Evolutionary conservation across 2,888 invertebrate species (phyloP), one percentile per base, ranked within the genome.

Genomic region (Leptogaster cylindrica): DNA sequence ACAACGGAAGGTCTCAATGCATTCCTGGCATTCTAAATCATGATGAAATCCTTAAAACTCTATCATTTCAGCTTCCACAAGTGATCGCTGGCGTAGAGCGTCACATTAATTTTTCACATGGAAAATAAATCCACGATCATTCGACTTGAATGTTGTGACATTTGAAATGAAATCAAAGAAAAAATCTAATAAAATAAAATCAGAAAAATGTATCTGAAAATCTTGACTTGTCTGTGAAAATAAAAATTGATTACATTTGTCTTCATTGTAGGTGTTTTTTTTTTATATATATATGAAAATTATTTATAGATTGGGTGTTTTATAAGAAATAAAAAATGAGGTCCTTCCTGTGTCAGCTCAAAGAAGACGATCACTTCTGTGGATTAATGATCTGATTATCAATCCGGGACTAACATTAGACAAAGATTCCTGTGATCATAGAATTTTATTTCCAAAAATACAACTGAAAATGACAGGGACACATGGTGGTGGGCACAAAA

Each of bases 391-490:
- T 61, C 61, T 61, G 61, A 39, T 61, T 61, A 61, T 61, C 61
- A 61, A 44, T 61, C 44, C 23, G 61, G 41, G 44, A 61, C 44
- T 44, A 12, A 27, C 44, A 18, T 61, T 44, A 61, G 44, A 44
- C 41, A 8, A 25, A 27, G 41, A 44, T 61, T 44, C 27, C 61
- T 23, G 28, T 44, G 28, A 28, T 16, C 16, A 61, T 44, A n/a
- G 61, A 61, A 61, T 61, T 61, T 18, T 44, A 61, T 61, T 61
- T 61, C 61, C 61, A 61, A 61, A 61, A 61, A 61, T 61, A 61
- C 61, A 31, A 41, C n/a, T 28, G 41, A 18, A 61, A 61, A 44
- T 61, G 61, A 61, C 61, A 61, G 61, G 44, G 28, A 61, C 61
- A 61, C 44, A 61, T 61, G 61, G 61, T 41, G 14, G 18, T 27